Conservation (phyloP, 1,140 invertebrate genomes). For the Drosophila obscura region DNA sequence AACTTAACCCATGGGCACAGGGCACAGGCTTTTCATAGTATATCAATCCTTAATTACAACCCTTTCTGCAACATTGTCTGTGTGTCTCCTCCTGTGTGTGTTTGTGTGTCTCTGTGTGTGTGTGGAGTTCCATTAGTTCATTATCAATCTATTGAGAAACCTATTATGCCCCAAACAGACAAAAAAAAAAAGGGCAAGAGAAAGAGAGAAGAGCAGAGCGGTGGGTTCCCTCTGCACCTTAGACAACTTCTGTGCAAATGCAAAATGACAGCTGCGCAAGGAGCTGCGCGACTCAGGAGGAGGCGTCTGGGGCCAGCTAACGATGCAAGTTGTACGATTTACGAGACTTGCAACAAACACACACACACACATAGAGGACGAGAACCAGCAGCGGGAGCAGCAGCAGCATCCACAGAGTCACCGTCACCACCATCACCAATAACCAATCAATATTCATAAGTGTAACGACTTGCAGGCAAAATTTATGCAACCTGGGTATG, state of each 20-base stretch:
- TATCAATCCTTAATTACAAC: conserved; percentile 39
- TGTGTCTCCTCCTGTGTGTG: too few species aligned
- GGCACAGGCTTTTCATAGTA: conserved; percentile 8
- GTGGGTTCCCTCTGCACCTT: not conserved
- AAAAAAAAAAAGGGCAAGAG: conserved; percentile 13
- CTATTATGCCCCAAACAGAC: conserved; percentile 31
- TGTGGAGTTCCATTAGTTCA: conserved; percentile 36
- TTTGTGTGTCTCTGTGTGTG: too few species aligned
- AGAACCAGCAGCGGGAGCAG: not conserved
- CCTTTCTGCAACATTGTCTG: conserved; percentile 17
- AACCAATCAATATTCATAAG: conserved; percentile 79
- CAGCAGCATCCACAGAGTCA: not conserved
- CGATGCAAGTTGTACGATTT: conserved; percentile 61
- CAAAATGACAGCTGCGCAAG: conserved; percentile 49
- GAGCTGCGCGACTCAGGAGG: conserved; percentile 9
- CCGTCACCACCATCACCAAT: conserved; percentile 53
- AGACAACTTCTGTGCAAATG: conserved; percentile 58
- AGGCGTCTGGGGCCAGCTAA: conserved; percentile 49
- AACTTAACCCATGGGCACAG: not conserved
- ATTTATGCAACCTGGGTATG: conserved; percentile 50
- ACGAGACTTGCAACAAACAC: conserved; percentile 26
- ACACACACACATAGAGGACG: conserved; percentile 2
- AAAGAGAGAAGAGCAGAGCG: conserved; percentile 18
- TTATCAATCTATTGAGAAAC: conserved; percentile 49
- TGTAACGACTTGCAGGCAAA: conserved; percentile 61